These are phyloP conservation scores for Platichthys stellatus DNA, from an alignment of 2,113 vertebrate genomes.

Conservation along the genomic window DNA sequence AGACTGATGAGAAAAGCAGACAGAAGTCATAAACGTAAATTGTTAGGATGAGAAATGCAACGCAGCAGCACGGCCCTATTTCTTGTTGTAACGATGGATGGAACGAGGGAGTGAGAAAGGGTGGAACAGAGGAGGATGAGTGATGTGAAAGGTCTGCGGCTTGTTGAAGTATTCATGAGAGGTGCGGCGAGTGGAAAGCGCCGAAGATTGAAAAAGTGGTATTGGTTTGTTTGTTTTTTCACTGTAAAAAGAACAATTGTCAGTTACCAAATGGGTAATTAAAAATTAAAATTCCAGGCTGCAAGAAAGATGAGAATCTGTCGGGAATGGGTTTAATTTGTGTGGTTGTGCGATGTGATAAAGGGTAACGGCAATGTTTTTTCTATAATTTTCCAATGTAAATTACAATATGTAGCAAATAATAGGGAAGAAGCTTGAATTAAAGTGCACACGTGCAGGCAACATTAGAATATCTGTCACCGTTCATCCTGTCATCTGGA, in stretches of 20 bases:
- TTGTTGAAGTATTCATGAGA: conserved; percentile 65
- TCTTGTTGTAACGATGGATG: conserved; percentile 40
- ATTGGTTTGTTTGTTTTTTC: conserved; percentile 38
- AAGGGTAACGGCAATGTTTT: neutral
- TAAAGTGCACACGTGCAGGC: neutral
- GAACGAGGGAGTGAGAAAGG: conserved; percentile 11
- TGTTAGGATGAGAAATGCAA: conserved; percentile 37
- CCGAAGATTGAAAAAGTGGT: conserved; percentile 7
- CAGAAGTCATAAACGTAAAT: conserved; percentile 38
- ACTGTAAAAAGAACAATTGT: conserved; percentile 14
- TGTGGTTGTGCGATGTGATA: neutral
- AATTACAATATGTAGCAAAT: neutral
- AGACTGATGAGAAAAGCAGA: conserved; percentile 32
- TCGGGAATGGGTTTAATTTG: neutral
- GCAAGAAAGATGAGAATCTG: neutral
- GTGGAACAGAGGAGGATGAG: conserved; percentile 21
- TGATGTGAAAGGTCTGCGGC: conserved; percentile 40
- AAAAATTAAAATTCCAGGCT: neutral
- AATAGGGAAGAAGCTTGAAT: neutral
- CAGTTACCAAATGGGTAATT: conserved; percentile 1
- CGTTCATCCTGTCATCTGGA: conserved; percentile 1
- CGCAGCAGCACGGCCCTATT: neutral
- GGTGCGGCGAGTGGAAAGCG: conserved; percentile 33
- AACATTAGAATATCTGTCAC: neutral
- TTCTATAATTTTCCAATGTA: neutral